These are phyloP conservation scores for Microplitis demolitor DNA, from an alignment of 1,140 invertebrate genomes.

Conservation along the genomic window DNA sequence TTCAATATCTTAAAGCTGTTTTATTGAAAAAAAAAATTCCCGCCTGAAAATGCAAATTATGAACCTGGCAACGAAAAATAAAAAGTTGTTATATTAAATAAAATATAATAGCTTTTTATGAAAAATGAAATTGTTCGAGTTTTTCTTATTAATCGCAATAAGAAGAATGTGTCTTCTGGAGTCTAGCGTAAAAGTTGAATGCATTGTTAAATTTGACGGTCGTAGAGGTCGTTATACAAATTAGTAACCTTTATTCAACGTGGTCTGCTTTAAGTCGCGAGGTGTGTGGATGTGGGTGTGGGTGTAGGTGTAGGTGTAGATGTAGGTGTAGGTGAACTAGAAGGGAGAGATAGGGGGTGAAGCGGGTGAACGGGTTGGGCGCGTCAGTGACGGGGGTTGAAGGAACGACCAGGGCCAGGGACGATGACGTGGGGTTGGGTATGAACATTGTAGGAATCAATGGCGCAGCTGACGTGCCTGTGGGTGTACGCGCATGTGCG, in stretches of 20 bases:
- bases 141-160: no score
- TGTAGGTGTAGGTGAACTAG: conserved; percentile 11
- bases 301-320: not conserved
- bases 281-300: not conserved
- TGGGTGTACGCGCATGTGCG: conserved; percentile 51
- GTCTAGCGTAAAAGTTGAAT: no score
- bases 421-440: not conserved
- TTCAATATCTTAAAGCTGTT: no score
- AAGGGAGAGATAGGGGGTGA: conserved; percentile 40
- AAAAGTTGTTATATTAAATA: no score
- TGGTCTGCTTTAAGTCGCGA: conserved; percentile 52
- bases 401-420: not conserved
- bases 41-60: no score
- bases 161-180: no score
- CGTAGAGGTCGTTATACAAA: conserved; percentile 37
- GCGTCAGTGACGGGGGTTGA: conserved; percentile 12
- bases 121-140: no score
- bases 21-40: no score
- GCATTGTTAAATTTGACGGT: not conserved
- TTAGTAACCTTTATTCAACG: conserved; percentile 44
- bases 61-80: no score
- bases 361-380: not conserved
- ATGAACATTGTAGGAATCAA: conserved; percentile 29
- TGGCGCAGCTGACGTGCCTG: conserved; percentile 57
- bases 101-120: no score